phyloP scores from a whole-genome alignment of 2,113 vertebrate species.

The Caretta caretta region DNA sequence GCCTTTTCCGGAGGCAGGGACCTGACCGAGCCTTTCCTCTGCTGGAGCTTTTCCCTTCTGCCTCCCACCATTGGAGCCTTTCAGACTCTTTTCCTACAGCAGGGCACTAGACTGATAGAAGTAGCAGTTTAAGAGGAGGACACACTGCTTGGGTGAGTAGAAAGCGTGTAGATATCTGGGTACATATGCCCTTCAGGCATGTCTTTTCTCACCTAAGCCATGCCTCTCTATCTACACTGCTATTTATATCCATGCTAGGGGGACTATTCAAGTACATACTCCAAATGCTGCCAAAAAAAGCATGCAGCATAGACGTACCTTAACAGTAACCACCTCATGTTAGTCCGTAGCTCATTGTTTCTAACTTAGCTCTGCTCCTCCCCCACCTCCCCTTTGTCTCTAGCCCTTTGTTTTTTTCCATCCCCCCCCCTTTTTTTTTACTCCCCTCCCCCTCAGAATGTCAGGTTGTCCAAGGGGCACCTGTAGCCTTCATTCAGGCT shows the following conservation, averaged over 20 bases:
- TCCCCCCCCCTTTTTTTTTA: no score
- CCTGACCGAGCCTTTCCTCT: no score
- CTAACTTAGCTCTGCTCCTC: not conserved
- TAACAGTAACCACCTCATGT: no score
- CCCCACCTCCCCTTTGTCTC: not conserved
- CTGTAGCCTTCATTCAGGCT: not conserved
- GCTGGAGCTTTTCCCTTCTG: not conserved
- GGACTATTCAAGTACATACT: no score
- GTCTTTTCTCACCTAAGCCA: not conserved
- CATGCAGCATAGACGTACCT: no score
- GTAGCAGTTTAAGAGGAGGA: not conserved
- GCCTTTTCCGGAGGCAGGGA: no score
- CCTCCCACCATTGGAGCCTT: no score
- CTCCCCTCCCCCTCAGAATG: no score
- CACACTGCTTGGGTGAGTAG: not conserved
- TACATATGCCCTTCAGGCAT: not conserved
- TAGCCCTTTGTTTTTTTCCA: no score
- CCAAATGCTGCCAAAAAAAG: not conserved
- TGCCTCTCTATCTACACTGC: not conserved
- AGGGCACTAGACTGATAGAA: not conserved
- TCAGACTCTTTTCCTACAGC: no score
- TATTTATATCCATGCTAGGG: not conserved
- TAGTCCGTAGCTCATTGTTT: not conserved
- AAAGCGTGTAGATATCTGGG: not conserved
- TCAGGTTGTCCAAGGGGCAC: not conserved